Evolutionary conservation across 2,888 invertebrate genomes (phyloP).

Genomic region (Unio delphinus): DNA sequence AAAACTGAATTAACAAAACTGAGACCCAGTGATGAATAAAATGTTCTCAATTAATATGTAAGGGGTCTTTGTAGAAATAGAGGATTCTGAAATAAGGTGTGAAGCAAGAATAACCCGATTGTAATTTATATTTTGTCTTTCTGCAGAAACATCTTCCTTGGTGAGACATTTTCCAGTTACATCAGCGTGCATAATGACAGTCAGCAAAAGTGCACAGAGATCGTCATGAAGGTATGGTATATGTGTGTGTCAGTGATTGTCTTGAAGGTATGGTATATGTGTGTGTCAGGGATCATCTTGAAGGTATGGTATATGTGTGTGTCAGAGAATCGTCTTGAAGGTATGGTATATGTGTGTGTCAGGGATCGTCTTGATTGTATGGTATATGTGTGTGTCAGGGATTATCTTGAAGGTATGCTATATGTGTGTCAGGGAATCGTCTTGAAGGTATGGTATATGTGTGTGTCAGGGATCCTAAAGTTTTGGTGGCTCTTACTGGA

Average conservation of each 20-base stretch:
- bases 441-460: background rate
- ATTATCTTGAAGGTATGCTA: constrained; percentile 84
- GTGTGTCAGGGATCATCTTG: background rate
- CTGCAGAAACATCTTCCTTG: constrained; percentile 91
- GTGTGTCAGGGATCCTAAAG: background rate
- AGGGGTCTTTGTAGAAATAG: too few species aligned
- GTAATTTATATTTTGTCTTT: constrained; percentile 2
- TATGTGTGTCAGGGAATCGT: background rate
- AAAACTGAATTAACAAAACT: too few species aligned
- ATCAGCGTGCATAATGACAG: constrained; percentile 98
- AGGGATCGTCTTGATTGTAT: constrained; percentile 86
- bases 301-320: background rate
- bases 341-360: constrained; percentile 72
- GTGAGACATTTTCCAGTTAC: constrained; percentile 98
- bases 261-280: background rate
- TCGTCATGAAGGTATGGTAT: constrained; percentile 81
- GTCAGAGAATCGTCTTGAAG: constrained; percentile 84
- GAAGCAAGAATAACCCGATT: too few species aligned
- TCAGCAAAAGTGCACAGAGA: constrained; percentile 85
- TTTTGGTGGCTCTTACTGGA: background rate
- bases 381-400: constrained; percentile 73
- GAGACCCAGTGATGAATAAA: too few species aligned
- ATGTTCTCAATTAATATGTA: too few species aligned
- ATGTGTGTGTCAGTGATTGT: too few species aligned
- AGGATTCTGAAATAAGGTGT: too few species aligned